A percentile compares a stretch with the other conserved stretches of the same genome.
phyloP scores from a whole-genome alignment of 2,888 invertebrate genomes.

The Sisyra nigra region DNA sequence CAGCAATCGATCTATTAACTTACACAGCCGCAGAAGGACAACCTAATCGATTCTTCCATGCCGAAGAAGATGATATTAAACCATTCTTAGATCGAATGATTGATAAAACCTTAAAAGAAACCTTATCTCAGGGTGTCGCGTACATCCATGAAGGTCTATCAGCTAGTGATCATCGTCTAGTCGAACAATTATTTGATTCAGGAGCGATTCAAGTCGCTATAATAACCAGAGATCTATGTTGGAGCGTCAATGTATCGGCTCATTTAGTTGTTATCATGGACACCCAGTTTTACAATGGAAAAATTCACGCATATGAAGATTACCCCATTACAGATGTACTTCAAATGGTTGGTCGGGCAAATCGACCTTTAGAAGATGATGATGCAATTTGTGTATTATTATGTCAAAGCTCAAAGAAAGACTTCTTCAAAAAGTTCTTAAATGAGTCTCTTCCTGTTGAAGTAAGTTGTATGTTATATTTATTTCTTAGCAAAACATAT shows the following conservation, averaged over 20 bases:
- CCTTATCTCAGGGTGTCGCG: slow-evolving; percentile 86
- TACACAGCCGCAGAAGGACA: slow-evolving; percentile 82
- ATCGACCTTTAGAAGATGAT: slow-evolving; percentile 80
- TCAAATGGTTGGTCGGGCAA: slow-evolving; percentile 96
- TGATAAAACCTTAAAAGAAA: slow-evolving; percentile 85
- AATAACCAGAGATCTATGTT: slow-evolving; percentile 80
- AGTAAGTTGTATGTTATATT: slow-evolving; percentile 24
- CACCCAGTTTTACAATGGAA: slow-evolving; percentile 78
- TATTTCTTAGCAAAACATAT: background rate
- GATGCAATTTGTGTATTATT: slow-evolving; percentile 91
- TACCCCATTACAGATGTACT: slow-evolving; percentile 94
- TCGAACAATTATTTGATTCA: slow-evolving; percentile 84
- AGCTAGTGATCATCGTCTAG: slow-evolving; percentile 68
- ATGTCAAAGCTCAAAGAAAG: slow-evolving; percentile 95
- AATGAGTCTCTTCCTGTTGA: slow-evolving; percentile 95
- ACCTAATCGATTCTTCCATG: slow-evolving; percentile 78
- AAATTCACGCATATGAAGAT: slow-evolving; percentile 76
- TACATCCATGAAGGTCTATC: slow-evolving; percentile 93
- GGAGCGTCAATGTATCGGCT: slow-evolving; percentile 78
- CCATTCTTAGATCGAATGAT: slow-evolving; percentile 76
- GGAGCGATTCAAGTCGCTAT: slow-evolving; percentile 90
- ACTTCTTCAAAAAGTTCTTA: slow-evolving; percentile 95
- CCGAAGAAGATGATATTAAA: slow-evolving; percentile 69
- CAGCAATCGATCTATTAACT: slow-evolving; percentile 90
- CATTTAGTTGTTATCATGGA: slow-evolving; percentile 97